phyloP scores from a whole-genome alignment of 2,113 vertebrate species.

The Cathartes aura region DNA sequence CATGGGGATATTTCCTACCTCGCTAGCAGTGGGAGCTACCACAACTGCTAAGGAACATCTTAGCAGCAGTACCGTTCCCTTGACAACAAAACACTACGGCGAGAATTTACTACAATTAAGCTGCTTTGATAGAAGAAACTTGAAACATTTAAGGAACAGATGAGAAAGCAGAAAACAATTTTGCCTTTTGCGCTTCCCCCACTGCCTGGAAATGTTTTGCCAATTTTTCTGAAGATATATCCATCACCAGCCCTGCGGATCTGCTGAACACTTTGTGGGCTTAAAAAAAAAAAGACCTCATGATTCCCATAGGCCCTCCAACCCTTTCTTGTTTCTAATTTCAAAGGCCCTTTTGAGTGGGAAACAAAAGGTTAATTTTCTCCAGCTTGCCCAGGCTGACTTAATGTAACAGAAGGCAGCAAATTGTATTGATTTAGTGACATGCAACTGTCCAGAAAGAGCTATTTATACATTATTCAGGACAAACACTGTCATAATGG shows the following conservation, averaged over 20 bases:
- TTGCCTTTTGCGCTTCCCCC: background rate
- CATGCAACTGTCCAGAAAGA: conserved; percentile 89
- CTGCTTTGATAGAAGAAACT: background rate
- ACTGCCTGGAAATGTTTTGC: background rate
- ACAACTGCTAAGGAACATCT: background rate
- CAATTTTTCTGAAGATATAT: background rate
- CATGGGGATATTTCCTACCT: background rate
- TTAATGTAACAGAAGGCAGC: conserved; percentile 91
- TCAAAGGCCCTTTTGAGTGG: conserved; percentile 78
- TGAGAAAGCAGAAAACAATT: background rate
- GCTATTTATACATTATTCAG: conserved; percentile 90
- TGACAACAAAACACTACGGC: background rate
- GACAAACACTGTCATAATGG: conserved; percentile 91
- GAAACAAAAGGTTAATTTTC: conserved; percentile 90
- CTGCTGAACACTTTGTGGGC: background rate
- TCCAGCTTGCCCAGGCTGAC: conserved; percentile 84
- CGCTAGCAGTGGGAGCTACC: background rate
- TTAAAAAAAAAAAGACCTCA: background rate
- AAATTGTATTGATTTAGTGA: conserved; percentile 91
- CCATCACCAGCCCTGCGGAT: background rate
- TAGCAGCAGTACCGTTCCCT: background rate
- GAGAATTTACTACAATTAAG: background rate
- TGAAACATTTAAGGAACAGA: background rate
- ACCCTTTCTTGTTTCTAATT: conserved; percentile 76
- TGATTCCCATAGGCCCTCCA: conserved; percentile 46